Base-by-base conservation (phyloP, 2,888 invertebrate species). In the Cephonodes hylas region DNA sequence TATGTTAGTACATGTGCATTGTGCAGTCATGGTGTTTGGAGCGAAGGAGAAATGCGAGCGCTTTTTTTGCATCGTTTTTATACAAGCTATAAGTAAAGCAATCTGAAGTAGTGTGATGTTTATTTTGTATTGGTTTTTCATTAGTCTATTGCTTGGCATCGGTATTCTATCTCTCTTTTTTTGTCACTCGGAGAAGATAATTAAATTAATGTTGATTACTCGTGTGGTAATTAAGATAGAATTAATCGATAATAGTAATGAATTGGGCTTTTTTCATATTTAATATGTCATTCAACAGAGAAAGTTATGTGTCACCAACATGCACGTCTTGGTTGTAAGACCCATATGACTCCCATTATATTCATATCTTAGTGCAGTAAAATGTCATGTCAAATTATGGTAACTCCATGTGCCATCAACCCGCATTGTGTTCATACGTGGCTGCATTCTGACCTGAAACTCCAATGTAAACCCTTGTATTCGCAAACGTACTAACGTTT, bases 1-100 rank as follows among this genome's bases (percentile, higher is more conserved):
- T 62, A 58, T 66, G 61, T 18, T 34, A n/a, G n/a, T n/a, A n/a
- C n/a, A n/a, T 70, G 64, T 69, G 59, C 66, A 63, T 2, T n/a
- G 61, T 58, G 27, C 57, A 25, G 42, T 31, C 44, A 25, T 45
- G 60, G 31, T 57, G 25, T 59, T 57, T 61, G 15, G 62, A 22
- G 60, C 64, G 72, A 75, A 18, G 53, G 67, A 67, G 67, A 71
- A 69, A 67, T 67, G 67, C 25, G 25, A 46, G 23, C 10, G 4
- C 18, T 53, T 53, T 31, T n/a, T n/a, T 53, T 53, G 31, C 31
- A 27, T 53, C 15, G 18, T 31, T 31, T 31, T 53, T 4, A 27
- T 18, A 31, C 7, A 25, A 25, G 27, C 27, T 53, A 18, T 31
- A 8, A 10, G 27, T 31, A 53, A 31, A 10, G 8, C 3, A 31